These are phyloP conservation scores for Hemibagrus guttatus DNA, from an alignment of 2,797 vertebrate species.

Conservation along the genomic window DNA sequence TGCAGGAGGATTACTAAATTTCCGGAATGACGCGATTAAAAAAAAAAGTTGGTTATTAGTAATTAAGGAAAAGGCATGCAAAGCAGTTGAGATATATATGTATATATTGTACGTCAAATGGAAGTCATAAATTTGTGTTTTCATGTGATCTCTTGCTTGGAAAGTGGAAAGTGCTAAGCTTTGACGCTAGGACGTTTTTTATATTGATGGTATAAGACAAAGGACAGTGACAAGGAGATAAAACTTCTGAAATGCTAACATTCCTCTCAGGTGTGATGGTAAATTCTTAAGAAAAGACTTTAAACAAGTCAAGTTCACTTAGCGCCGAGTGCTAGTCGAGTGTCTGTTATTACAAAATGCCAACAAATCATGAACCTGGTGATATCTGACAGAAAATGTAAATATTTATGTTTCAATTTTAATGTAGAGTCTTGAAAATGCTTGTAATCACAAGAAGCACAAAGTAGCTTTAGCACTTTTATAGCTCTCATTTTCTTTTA, in stretches of 20 bases:
- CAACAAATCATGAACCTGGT: background rate
- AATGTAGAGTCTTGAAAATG: no score
- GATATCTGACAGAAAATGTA: no score
- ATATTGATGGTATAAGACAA: background rate
- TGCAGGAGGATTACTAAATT: conserved; percentile 1
- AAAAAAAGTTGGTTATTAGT: background rate
- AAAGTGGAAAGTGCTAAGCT: background rate
- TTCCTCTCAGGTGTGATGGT: background rate
- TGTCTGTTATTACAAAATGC: background rate
- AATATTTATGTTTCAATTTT: no score
- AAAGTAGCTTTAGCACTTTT: background rate
- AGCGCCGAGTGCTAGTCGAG: background rate
- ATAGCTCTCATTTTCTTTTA: background rate
- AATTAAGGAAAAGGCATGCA: conserved; percentile 1
- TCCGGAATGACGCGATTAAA: background rate
- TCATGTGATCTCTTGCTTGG: background rate
- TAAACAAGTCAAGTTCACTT: background rate
- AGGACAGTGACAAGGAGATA: background rate
- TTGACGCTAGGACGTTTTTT: background rate
- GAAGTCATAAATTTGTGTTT: background rate
- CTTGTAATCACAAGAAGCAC: background rate
- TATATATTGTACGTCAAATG: background rate
- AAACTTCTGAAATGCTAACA: background rate
- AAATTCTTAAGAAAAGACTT: background rate
- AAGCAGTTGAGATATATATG: background rate